Evolutionary conservation across 2,797 vertebrate species (phyloP).

Genomic region (Crax fasciolata): DNA sequence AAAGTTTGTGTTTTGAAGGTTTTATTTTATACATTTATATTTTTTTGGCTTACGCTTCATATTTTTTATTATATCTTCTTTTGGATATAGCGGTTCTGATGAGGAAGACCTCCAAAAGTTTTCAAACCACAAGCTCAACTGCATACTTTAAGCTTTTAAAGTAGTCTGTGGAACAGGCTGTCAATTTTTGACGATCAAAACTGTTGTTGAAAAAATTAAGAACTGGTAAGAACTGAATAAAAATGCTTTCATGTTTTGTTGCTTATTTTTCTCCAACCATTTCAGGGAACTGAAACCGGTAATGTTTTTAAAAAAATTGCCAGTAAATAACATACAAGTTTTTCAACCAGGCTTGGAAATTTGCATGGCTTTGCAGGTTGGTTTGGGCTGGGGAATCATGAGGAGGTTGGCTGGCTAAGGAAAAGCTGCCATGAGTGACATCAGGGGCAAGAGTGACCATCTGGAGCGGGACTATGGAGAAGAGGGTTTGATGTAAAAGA

Average conservation of each 20-base stretch:
- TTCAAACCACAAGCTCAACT: conserved; percentile 19
- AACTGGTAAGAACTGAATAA: neutral
- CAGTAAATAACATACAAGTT: neutral
- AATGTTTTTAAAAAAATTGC: neutral
- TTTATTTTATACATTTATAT: conserved; percentile 51
- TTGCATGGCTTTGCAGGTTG: neutral
- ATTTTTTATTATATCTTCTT: conserved; percentile 46
- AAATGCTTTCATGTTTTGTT: neutral
- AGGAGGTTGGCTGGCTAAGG: neutral
- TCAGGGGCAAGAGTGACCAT: neutral
- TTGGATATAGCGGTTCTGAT: conserved; percentile 11
- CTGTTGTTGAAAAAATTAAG: neutral
- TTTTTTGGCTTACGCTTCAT: conserved; percentile 20
- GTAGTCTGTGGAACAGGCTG: neutral
- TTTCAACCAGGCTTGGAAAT: neutral
- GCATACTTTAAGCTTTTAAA: neutral
- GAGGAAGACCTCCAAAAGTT: conserved; percentile 34
- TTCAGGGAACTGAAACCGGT: neutral
- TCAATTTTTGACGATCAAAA: conserved; percentile 22
- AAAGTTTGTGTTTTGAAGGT: conserved; percentile 24
- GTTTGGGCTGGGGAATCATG: neutral
- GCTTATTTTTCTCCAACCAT: neutral
- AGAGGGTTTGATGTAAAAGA: neutral
- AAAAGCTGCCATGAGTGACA: neutral
- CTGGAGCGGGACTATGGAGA: neutral